Base-by-base conservation (phyloP, 35 echinoderm and acorn worm genomes). In the Apostichopus japonicus region DNA sequence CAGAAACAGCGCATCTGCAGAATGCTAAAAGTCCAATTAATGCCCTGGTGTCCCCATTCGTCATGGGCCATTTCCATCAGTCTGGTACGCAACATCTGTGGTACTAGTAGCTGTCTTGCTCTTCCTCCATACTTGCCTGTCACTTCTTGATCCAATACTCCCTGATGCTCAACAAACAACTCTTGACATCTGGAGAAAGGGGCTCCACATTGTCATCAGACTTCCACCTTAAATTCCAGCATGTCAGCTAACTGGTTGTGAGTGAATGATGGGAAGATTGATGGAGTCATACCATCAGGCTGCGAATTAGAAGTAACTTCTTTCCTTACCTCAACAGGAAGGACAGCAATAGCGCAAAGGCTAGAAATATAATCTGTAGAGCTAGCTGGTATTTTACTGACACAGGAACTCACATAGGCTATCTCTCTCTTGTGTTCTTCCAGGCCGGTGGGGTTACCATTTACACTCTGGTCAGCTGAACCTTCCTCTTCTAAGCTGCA, bases 1-100 rank as follows among this genome's bases (percentile, higher is more conserved):
- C 93, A 91, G 71, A 81, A 94, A 91, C 93, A 94, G 16, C 93
- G 53, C 44, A 19, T 65, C 51, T 91, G 55, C 75, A 92, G 22
- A 17, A 90, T 27, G 51, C 24, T 23, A 16, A 73, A 13, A 23
- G 88, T 90, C 25, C 4, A 6, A 13, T 1, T 13, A 0, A 44
- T 44, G 33, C 33, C 33, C 33, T 44, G 33, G 33, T 44, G 33
- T 44, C 33, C 33, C 33, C 33, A 44, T 44, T 44, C 33, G 33
- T 44, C 33, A 44, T 44, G 33, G 33, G 33, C 33, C 33, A 44
- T 44, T 17, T 65, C 62, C 5, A 91, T n/a, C 44, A 91, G 19
- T 79, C 56, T n/a, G 4, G 10, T 52, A 52, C 88, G 53, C 3
- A 90, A n/a, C 21, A 22, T 53, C 8, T 25, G 11, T n/a, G 88